Evolutionary conservation across 2,888 invertebrate genomes (phyloP), one percentile per base, ranked within the genome.

Genomic region (Molanna angustata): DNA sequence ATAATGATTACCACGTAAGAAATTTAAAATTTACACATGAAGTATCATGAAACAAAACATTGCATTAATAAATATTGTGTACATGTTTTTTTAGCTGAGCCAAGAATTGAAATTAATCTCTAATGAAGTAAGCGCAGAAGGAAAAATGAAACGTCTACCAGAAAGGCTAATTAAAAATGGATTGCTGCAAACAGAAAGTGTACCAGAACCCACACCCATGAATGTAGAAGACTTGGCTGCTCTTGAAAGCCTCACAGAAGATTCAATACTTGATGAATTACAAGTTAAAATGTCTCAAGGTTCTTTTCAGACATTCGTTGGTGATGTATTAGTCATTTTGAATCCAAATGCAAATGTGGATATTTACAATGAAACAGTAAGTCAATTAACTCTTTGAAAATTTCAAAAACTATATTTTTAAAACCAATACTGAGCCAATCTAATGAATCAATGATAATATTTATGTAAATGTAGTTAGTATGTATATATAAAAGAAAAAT

Each of bases 181-280:
- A 49, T 63, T 75, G 51, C 60, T 80, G 49, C 73, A 74, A 62
- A 71, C 68, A 52, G 70, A 80, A 68, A 72, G 79, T 56, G 69
- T 80, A 64, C 69, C 72, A 17, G 78, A 80, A 52, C 79, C 84
- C 4, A 86, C 90, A 64, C 78, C 79, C 1, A 87, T 93, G 86
- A 81, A 84, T 64, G 84, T 85, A 1, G 93, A 93, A 73, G 92
- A 93, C 72, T 73, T 93, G 57, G 90, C 91, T 0, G 87, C 88
- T 2, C 69, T 93, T 41, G 88, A 89, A 57, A 73, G 76, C 52
- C 73, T 90, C 3, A 81, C 80, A n/a, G 91, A 92, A 66, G 86
- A 88, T 47, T 71, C 74, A 42, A 77, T 92, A 41, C 65, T 91
- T 16, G 76, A 81, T 32, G 84, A 88, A 63, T 66, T 92, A 21